Conservation (phyloP, 2,888 invertebrate species). For the Odontomyia ornata region DNA sequence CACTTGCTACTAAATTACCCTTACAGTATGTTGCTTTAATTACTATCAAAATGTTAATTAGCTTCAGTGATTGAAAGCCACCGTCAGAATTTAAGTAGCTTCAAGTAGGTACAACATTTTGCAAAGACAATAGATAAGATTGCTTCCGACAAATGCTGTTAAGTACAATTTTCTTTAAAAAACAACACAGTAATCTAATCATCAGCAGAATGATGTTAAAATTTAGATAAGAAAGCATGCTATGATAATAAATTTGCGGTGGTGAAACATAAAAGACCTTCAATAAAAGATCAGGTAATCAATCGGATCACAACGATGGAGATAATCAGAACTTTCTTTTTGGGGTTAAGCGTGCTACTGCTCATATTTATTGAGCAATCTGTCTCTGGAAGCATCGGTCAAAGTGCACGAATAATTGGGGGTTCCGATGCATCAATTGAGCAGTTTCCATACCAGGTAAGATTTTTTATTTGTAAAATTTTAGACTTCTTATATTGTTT, state of each 20-base stretch:
- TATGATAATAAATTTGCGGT: neutral
- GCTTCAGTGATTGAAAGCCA: neutral
- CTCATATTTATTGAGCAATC: neutral
- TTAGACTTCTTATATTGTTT: neutral
- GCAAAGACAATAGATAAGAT: constrained; percentile 30
- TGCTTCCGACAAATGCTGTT: neutral
- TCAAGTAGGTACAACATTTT: neutral
- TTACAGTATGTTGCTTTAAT: too few species aligned
- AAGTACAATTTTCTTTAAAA: neutral
- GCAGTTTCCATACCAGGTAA: constrained; percentile 49
- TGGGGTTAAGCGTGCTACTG: neutral
- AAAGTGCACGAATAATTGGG: constrained; percentile 39
- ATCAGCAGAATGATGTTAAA: constrained; percentile 3
- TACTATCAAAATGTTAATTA: neutral
- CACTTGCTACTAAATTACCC: too few species aligned
- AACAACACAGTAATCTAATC: constrained; percentile 41
- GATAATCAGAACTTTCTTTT: neutral
- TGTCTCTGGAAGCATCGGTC: neutral
- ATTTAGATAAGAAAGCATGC: constrained; percentile 13
- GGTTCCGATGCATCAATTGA: constrained; percentile 38
- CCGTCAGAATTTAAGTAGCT: neutral
- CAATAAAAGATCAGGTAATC: neutral
- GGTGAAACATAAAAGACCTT: constrained; percentile 20
- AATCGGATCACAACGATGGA: constrained; percentile 9
- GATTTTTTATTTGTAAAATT: neutral